Base-by-base conservation (phyloP, 2,797 vertebrate genomes). In the Scyliorhinus canicula region DNA sequence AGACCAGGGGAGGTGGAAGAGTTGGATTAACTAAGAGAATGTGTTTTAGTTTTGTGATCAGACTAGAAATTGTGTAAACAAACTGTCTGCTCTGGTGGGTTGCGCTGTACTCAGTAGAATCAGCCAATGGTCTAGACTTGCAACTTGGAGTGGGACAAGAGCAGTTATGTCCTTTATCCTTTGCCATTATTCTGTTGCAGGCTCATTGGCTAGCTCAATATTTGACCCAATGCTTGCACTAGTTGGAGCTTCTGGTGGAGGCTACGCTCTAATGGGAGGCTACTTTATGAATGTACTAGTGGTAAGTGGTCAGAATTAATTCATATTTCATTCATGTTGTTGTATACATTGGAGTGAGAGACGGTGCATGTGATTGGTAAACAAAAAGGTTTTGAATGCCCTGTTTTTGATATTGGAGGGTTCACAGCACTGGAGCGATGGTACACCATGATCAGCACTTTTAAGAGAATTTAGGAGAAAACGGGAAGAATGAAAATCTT, bases 221-320 rank as follows among this genome's bases (percentile, higher is more conserved):
- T 99, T 98, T 97, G 98, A 99, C 95, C 98, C 98, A 6, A 95
- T 96, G 95, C 97, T 96, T 84, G 97, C 96, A 74, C 96, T 99
- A 55, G 98, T 99, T 95, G 98, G 98, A 3, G 98, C 98, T 2
- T 99, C 98, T 5, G 98, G 98, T 44, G 98, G 98, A 0, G 98
- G 98, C 90, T 99, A 99, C 60, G 98, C 98, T 12, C 97, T 99
- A 35, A 97, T 99, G 0, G 98, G 98, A 71, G 98, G 98, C 35
- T 99, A 98, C 96, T 98, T 99, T 74, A 99, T 98, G 98, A 99
- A 99, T 35, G 97, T 98, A 57, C 94, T 99, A 47, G 98, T 99
- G 98, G 98, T 99, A 96, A 98, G 98, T 95, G 9, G 21, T 69
- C 24, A 35, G 1, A 74, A 57, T 93, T 91, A 77, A 74, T 5